Base-by-base conservation (phyloP, 2,888 invertebrate genomes). In the Clepsis dumicolana region DNA sequence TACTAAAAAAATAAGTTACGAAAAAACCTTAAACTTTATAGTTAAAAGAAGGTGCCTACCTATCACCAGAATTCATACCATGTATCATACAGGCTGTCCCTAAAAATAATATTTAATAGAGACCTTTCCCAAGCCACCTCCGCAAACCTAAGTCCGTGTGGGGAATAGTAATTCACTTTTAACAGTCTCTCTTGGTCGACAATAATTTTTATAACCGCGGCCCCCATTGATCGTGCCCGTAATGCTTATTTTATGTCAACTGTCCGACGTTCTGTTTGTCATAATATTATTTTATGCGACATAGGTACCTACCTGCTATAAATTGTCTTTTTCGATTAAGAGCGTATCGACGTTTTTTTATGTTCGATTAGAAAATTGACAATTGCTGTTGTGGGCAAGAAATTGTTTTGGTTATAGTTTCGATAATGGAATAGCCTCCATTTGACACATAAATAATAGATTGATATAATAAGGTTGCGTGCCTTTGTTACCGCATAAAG, bases 131-230 rank as follows among this genome's bases (percentile, higher is more conserved):
- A 21, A 16, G 73, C 67, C 83, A 66, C 77, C 79, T 85, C 81
- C 77, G 81, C 81, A 72, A 64, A 67, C 74, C 62, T 74, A 67
- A 69, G 64, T 70, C 77, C 77, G 77, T 72, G 78, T 78, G 71
- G 78, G 80, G 86, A 85, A 90, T 87, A 86, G 87, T 87, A 89
- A 90, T 90, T 85, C 86, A 84, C 86, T 85, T 80, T 84, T 81
- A 81, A 81, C 81, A 74, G 83, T 80, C 79, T 82, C 80, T 78
- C 38, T 80, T 76, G 76, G 74, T 78, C 74, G 80, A 83, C 81
- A 83, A 85, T 84, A 83, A 80, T 81, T 85, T 86, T 84, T 80
- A 82, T 83, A 78, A 77, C 74, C 60, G 56, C 72, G 64, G 66
- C 56, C 56, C 57, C 63, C 69, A 69, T 73, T 64, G 69, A 68